Base-by-base conservation (phyloP, 2,797 vertebrate genomes). In the Steatocranus sp. region DNA sequence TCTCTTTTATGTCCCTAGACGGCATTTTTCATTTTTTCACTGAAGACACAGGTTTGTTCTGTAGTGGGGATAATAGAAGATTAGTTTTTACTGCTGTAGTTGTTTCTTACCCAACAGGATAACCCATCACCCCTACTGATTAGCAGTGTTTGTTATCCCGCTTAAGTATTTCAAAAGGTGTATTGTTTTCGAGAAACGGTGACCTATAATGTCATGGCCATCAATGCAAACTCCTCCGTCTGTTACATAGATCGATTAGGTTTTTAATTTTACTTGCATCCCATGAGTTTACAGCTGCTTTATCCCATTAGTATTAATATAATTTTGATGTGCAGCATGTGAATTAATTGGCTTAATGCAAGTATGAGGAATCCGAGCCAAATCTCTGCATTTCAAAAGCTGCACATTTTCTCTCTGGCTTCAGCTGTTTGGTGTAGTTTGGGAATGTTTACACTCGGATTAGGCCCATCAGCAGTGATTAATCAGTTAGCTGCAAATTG, bases 1-100 rank as follows among this genome's bases (percentile, higher is more conserved):
- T 91, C 77, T 93, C 85, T 93, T 90, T 91, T 84, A 83, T 85
- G 79, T 93, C 85, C 80, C 86, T 88, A 96, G 95, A 95, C 78
- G 88, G 83, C 83, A 88, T 91, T 90, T 95, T 92, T 92, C 80
- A 89, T 93, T 95, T 95, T 92, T 92, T 89, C 90, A 79, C 94
- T 78, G 93, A 95, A 84, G 93, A 93, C 53, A 81, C 94, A 95
- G 95, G 94, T 96, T 96, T 94, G 94, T 95, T 93, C 46, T 85
- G 84, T 91, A 85, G 87, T 73, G 54, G 63, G 49, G 78, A 88
- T 89, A 75, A 85, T 91, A 91, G 89, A 82, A 66, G 20, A 84
- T 85, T 86, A 83, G 88, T 34, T 80, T 78, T 81, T 79, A 46
- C 75, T 78, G 79, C 84, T 54, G 30, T 93, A 92, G 92, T 66